A percentile compares a stretch with the other conserved stretches of the same genome.
phyloP scores from a whole-genome alignment of 2,113 vertebrate genomes.

The Rhinopomastus cyanomelas region DNA sequence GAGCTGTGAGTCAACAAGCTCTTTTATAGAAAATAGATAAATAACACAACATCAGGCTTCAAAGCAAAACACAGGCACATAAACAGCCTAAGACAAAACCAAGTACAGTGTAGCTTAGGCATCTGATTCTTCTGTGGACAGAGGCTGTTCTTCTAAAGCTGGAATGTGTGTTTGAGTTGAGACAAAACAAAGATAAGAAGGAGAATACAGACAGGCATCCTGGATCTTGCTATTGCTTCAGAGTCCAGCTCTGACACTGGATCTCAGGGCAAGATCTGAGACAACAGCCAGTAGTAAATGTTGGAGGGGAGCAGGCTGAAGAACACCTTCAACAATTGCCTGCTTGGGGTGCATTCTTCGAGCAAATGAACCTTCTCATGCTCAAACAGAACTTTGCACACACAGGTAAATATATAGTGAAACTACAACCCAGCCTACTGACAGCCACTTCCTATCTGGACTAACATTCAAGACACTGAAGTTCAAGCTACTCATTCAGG shows the following conservation, averaged over 20 bases:
- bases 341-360: fast-evolving
- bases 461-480: background rate
- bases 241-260: background rate
- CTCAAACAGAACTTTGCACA: background rate
- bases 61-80: background rate
- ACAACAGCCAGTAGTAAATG: fast-evolving
- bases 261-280: background rate
- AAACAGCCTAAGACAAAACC: background rate
- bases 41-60: background rate
- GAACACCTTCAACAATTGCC: fast-evolving
- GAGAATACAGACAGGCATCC: background rate
- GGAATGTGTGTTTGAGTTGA: background rate
- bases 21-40: background rate
- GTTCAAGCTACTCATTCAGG: background rate
- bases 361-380: fast-evolving
- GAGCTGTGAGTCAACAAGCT: background rate
- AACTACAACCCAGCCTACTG: background rate
- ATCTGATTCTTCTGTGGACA: background rate
- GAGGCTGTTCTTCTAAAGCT: background rate
- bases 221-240: background rate
- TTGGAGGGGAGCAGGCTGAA: fast-evolving
- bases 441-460: background rate
- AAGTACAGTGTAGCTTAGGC: background rate
- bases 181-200: background rate
- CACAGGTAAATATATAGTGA: background rate